Conservation (phyloP, 2,113 vertebrate species). For the Setophaga kirtlandii region DNA sequence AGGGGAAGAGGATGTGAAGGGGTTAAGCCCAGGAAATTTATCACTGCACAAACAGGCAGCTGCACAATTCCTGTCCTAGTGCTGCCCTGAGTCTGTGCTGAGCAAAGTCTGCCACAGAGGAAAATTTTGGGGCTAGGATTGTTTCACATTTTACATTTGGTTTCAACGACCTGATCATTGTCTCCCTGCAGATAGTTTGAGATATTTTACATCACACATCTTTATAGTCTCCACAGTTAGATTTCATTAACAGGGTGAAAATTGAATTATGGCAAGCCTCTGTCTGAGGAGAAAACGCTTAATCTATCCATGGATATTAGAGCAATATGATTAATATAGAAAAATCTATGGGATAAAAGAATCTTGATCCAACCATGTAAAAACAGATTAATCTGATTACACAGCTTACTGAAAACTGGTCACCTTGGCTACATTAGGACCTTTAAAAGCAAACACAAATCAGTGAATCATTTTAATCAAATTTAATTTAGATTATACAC, state of each 20-base stretch:
- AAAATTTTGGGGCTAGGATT: too few relatives aligned
- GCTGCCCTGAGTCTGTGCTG: neutral
- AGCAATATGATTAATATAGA: neutral
- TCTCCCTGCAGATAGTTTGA: neutral
- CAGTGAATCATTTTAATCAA: slow-evolving; percentile 74
- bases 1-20: slow-evolving; percentile 32
- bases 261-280: neutral
- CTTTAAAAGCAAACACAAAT: slow-evolving; percentile 72
- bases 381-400: slow-evolving; percentile 26
- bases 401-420: slow-evolving; percentile 16
- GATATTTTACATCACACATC: neutral
- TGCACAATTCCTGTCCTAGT: neutral
- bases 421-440: slow-evolving; percentile 19
- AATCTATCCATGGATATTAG: neutral
- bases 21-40: slow-evolving; percentile 25
- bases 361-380: neutral
- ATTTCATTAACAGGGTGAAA: neutral
- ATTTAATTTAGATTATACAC: slow-evolving; percentile 78
- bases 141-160: neutral
- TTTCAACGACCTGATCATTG: neutral
- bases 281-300: neutral
- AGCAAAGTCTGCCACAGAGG: neutral
- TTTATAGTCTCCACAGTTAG: neutral
- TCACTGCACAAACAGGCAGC: slow-evolving; percentile 11
- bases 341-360: neutral